Conservation (phyloP, 2,113 vertebrate genomes). For the Mormoops blainvillei region DNA sequence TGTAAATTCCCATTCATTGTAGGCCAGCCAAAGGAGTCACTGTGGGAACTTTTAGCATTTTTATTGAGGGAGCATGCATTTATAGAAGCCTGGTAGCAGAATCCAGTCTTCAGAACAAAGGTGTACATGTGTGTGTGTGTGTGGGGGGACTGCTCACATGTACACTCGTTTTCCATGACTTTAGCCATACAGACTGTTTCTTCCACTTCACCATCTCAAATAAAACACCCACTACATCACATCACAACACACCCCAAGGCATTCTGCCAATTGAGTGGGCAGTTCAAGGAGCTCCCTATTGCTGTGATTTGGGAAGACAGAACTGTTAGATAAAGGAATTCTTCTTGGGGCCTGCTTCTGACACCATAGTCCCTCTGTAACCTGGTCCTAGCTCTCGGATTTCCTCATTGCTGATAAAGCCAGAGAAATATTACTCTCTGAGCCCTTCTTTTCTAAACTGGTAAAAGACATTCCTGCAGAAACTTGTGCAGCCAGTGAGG, state of each 20-base stretch:
- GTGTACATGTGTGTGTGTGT: not conserved
- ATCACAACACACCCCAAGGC: not conserved
- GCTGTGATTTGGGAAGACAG: too few species aligned
- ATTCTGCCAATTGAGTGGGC: not conserved
- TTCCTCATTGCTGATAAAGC: not conserved
- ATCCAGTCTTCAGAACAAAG: not conserved
- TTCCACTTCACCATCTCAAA: not conserved
- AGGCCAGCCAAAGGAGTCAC: not conserved
- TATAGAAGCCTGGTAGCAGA: not conserved
- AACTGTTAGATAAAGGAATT: too few species aligned
- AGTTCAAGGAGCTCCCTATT: not conserved
- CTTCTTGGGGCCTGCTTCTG: not conserved
- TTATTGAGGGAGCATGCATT: not conserved
- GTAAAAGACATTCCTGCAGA: not conserved
- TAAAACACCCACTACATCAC: conserved; percentile 29
- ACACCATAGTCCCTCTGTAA: not conserved
- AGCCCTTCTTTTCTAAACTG: not conserved
- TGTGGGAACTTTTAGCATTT: not conserved
- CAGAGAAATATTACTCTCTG: not conserved
- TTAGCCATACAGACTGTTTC: not conserved
- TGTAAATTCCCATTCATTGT: not conserved
- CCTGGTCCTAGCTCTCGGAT: not conserved
- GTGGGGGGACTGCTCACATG: not conserved
- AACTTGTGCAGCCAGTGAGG: not conserved
- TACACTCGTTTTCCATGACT: not conserved